These are phyloP conservation scores for Saguinus midas DNA, from an alignment of 2,113 vertebrate genomes.

Conservation along the genomic window DNA sequence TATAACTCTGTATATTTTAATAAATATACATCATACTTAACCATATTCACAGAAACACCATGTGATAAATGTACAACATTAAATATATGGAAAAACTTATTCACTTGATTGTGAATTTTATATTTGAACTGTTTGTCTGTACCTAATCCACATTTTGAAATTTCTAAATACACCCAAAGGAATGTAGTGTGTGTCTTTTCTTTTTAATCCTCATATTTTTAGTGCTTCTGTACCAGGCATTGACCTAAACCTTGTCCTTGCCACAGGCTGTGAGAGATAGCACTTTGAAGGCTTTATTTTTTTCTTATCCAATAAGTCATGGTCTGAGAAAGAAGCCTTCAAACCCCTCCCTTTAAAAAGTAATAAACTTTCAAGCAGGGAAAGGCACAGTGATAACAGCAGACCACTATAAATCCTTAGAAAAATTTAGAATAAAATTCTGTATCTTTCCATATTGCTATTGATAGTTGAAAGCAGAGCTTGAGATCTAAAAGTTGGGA, in stretches of 20 bases:
- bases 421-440: constrained; percentile 49
- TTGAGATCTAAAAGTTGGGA: constrained; percentile 66
- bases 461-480: constrained; percentile 59
- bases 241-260: constrained; percentile 81
- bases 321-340: constrained; percentile 62
- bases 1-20: neutral
- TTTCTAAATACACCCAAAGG: neutral
- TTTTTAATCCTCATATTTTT: constrained; percentile 61
- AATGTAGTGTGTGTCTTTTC: constrained; percentile 15
- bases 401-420: constrained; percentile 67
- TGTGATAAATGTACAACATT: neutral
- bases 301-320: constrained; percentile 65
- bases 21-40: neutral
- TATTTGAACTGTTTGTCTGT: rapidly evolving
- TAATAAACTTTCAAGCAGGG: constrained; percentile 51
- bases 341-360: constrained; percentile 42
- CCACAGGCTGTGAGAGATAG: constrained; percentile 75
- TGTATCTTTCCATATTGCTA: constrained; percentile 66
- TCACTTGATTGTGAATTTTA: neutral
- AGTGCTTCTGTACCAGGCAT: constrained; percentile 60
- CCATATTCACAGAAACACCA: neutral
- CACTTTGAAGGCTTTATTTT: constrained; percentile 77
- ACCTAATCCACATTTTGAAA: neutral
- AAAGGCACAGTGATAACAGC: constrained; percentile 47
- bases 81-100: neutral